Evolutionary conservation across 2,888 invertebrate species (phyloP).

Genomic region (Agrotis exclamationis): DNA sequence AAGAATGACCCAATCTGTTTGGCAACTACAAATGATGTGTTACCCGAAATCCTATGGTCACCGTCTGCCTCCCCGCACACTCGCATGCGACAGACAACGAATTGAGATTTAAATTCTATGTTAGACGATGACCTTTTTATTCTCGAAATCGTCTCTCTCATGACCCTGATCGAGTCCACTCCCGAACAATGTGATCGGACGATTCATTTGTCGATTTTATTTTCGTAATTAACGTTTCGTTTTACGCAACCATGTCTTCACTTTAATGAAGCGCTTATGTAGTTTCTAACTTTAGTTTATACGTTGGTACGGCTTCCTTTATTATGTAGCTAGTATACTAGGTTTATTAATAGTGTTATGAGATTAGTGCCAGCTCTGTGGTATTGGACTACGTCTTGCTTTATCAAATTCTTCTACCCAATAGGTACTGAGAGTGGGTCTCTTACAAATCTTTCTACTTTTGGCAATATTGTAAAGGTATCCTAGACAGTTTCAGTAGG

Average conservation of each 20-base stretch:
- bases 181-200: slow-evolving; percentile 56
- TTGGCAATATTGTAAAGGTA: neutral
- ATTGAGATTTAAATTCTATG: slow-evolving; percentile 74
- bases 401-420: neutral
- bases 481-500: neutral
- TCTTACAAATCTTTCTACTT: too few species aligned
- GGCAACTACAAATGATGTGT: slow-evolving; percentile 88
- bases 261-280: slow-evolving; percentile 47
- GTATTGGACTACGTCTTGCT: slow-evolving; percentile 10
- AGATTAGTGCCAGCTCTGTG: slow-evolving; percentile 19
- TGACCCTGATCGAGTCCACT: slow-evolving; percentile 67
- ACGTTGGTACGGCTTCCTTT: slow-evolving; percentile 39
- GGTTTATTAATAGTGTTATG: slow-evolving; percentile 36
- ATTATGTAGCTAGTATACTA: slow-evolving; percentile 46
- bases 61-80: slow-evolving; percentile 72
- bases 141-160: slow-evolving; percentile 75
- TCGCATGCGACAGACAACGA: slow-evolving; percentile 76
- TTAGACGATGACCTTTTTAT: slow-evolving; percentile 71
- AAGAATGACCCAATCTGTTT: slow-evolving; percentile 90
- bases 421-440: too few species aligned
- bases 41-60: slow-evolving; percentile 88
- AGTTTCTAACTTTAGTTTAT: slow-evolving; percentile 42
- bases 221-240: slow-evolving; percentile 52
- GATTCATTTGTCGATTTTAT: slow-evolving; percentile 53
- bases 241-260: slow-evolving; percentile 53